Evolutionary conservation across 2,888 invertebrate genomes (phyloP).

Genomic region (Meta bourneti): DNA sequence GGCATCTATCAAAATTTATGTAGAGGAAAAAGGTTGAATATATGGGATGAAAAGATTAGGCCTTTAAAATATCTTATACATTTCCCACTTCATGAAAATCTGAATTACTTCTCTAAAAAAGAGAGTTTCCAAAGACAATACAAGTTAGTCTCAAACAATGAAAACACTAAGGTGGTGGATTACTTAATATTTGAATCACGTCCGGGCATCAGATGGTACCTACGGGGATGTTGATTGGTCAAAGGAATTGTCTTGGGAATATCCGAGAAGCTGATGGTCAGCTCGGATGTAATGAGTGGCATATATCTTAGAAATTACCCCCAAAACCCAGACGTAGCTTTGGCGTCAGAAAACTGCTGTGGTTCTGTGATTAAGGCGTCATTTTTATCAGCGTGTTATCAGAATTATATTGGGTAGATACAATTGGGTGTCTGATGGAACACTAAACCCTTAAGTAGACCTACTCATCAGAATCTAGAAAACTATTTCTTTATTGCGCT

Average conservation of each 20-base stretch:
- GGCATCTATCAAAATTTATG: too few relatives aligned
- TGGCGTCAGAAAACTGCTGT: background rate
- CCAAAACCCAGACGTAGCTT: background rate
- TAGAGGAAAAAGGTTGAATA: too few relatives aligned
- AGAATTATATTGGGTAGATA: background rate
- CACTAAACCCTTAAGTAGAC: too few relatives aligned
- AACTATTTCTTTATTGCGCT: too few relatives aligned
- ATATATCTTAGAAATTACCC: conserved; percentile 20
- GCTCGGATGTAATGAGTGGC: conserved; percentile 24
- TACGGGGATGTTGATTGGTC: conserved; percentile 2
- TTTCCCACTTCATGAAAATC: too few relatives aligned
- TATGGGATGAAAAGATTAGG: too few relatives aligned
- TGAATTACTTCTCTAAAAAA: too few relatives aligned
- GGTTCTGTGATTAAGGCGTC: background rate
- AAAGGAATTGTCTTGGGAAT: conserved; percentile 29
- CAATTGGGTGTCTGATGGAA: background rate
- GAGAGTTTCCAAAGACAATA: too few relatives aligned
- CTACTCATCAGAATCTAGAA: too few relatives aligned
- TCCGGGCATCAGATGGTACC: background rate
- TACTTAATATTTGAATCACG: conserved; percentile 29
- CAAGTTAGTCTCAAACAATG: background rate
- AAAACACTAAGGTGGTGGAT: background rate
- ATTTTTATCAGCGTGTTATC: background rate
- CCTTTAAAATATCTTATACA: too few relatives aligned
- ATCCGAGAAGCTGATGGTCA: conserved; percentile 18